Evolutionary conservation across 1,140 invertebrate genomes (phyloP), one percentile per base, ranked within the genome.

Genomic region (Leptonema lineaticorne): DNA sequence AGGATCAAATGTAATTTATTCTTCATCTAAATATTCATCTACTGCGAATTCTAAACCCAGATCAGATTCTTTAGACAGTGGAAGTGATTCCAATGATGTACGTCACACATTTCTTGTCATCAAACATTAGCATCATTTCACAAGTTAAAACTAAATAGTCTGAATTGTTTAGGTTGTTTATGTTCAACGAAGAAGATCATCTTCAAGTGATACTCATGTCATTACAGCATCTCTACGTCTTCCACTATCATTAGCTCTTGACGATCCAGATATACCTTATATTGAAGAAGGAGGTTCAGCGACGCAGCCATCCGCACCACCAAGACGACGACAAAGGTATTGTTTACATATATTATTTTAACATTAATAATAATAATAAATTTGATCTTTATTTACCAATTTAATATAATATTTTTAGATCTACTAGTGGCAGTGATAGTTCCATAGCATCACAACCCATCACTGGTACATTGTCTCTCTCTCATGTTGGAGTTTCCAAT

Each of bases 211-310:
- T 57, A 82, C 83, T 69, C 78, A 78, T 0, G 87, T 93, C 3
- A 91, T 94, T 70, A 92, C 90, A 0, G 92, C 91, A 0, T 92
- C 89, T 72, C 83, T 94, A 3, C 91, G 89, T 68, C 91, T 93
- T 76, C 89, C 90, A 0, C 74, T 79, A 37, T 74, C 78, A 24
- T 71, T 85, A 16, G 85, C 83, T 69, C 76, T 87, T 59, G 86
- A 89, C 72, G 87, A 89, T 74, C 78, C 83, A 22, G 88, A 90
- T 78, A 90, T 90, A 79, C 89, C 89, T 33, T 91, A 83, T 70
- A 90, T 90, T 74, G 89, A 90, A 74, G 89, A 91, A 69, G 72
- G 59, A 22, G 74, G 75, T 27, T n/a, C 20, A 16, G 74, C 75
- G 1, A 75, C 75, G 56, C 76, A 77, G 57, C 77, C 79, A 0